These are phyloP conservation scores for Chaetops frenatus DNA, from an alignment of 2,113 vertebrate species.

Conservation along the genomic window DNA sequence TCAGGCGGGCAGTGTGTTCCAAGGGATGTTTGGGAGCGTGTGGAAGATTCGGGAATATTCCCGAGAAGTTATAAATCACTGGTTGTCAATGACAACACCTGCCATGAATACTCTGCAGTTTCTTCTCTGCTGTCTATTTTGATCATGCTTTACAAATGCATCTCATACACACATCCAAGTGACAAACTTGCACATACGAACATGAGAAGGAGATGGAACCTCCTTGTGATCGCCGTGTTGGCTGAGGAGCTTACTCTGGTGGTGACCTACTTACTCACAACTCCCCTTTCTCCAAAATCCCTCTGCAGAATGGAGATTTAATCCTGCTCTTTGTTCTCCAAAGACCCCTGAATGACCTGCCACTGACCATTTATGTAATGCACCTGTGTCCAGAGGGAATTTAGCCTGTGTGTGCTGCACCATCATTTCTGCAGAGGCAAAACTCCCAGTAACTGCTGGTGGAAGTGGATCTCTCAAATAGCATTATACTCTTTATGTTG, in stretches of 20 bases:
- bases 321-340: not conserved
- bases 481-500: not conserved
- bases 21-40: not conserved
- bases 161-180: slow-evolving; percentile 30
- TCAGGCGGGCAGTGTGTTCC: not conserved
- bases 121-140: slow-evolving; percentile 39
- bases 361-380: not conserved
- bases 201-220: slow-evolving; percentile 31
- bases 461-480: not conserved
- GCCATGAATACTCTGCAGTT: slow-evolving; percentile 34
- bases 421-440: not conserved
- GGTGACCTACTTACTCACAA: slow-evolving; percentile 24
- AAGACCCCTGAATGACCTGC: not conserved
- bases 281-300: not conserved
- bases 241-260: slow-evolving; percentile 3
- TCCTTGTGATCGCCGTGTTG: not conserved
- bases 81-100: slow-evolving; percentile 56
- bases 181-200: slow-evolving; percentile 36
- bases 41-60: not conserved
- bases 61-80: slow-evolving; percentile 11
- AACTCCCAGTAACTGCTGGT: not conserved
- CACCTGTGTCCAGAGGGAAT: not conserved
- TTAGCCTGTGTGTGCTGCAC: not conserved
- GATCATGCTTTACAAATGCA: slow-evolving; percentile 45
- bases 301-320: not conserved